A percentile compares a stretch with the other conserved stretches of the same genome.
These are phyloP conservation scores for Achatina immaculata DNA, from an alignment of 1,140 invertebrate species.

Conservation along the genomic window DNA sequence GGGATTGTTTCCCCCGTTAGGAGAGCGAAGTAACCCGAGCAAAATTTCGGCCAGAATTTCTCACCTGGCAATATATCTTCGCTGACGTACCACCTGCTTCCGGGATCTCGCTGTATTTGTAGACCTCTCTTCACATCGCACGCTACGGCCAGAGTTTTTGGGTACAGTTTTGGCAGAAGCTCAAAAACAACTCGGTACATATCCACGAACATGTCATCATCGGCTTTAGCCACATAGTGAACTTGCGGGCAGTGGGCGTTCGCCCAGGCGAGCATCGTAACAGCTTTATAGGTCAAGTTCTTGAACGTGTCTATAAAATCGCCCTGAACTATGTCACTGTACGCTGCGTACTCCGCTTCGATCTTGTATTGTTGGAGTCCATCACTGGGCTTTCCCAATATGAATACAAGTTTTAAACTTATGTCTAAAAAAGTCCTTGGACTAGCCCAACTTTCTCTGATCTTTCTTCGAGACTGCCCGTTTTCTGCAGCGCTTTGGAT, in stretches of 20 bases:
- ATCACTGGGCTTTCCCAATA: conserved; percentile 77
- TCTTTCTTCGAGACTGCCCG: conserved; percentile 45
- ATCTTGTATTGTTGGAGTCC: conserved; percentile 40
- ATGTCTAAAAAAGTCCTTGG: conserved; percentile 42
- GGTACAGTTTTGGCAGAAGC: conserved; percentile 48
- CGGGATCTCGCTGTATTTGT: conserved; percentile 56
- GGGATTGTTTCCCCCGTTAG: conserved; percentile 66
- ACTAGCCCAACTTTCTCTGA: conserved; percentile 67
- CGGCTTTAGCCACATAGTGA: conserved; percentile 86
- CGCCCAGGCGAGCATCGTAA: conserved; percentile 87
- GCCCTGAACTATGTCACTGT: conserved; percentile 61
- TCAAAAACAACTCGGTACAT: conserved; percentile 57
- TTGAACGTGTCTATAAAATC: conserved; percentile 57
- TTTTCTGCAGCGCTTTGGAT: conserved; percentile 49
- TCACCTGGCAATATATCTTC: conserved; percentile 58
- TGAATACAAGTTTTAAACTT: conserved; percentile 74
- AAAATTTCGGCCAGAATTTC: conserved; percentile 62
- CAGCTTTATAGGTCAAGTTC: conserved; percentile 73
- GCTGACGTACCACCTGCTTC: conserved; percentile 70
- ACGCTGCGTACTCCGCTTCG: conserved; percentile 55
- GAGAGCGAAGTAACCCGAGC: conserved; percentile 70
- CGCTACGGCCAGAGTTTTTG: conserved; percentile 35
- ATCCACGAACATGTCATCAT: conserved; percentile 89
- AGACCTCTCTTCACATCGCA: conserved; percentile 48
- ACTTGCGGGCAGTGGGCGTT: conserved; percentile 76